A percentile compares a stretch with the other conserved stretches of the same genome.
Evolutionary conservation across 2,797 vertebrate species (phyloP).

Genomic region (Hydrophis major): DNA sequence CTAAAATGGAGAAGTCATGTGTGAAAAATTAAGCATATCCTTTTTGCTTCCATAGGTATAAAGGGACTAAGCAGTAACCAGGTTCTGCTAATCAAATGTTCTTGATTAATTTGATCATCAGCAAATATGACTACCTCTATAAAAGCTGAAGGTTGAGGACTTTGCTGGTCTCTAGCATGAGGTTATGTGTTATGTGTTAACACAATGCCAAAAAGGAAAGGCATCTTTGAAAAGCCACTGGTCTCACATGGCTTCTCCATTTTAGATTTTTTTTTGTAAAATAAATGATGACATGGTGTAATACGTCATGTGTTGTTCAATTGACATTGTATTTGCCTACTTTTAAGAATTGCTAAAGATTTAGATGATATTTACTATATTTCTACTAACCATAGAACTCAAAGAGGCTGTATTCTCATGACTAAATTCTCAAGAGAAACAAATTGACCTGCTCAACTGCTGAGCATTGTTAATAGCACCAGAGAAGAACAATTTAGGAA

Average conservation of each 20-base stretch:
- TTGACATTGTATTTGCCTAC: not conserved
- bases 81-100: not conserved
- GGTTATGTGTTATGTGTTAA: too few relatives aligned
- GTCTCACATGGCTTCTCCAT: not conserved
- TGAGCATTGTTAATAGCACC: not conserved
- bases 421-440: not conserved
- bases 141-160: too few relatives aligned
- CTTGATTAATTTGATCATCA: not conserved
- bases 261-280: not conserved
- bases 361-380: not conserved
- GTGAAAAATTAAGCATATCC: not conserved
- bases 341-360: not conserved
- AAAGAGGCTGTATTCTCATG: not conserved
- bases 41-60: not conserved
- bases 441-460: not conserved
- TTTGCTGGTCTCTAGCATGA: not conserved
- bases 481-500: not conserved
- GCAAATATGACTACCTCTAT: not conserved
- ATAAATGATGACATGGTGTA: not conserved
- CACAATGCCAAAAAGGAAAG: too few relatives aligned
- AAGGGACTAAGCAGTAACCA: not conserved
- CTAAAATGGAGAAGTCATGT: not conserved
- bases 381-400: not conserved
- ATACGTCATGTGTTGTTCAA: not conserved
- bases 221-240: not conserved